Percentiles rank a stretch among this genome's conserved stretches.
Evolutionary conservation across 2,888 invertebrate genomes (phyloP).

Genomic region (Branchipolynoe longqiensis): DNA sequence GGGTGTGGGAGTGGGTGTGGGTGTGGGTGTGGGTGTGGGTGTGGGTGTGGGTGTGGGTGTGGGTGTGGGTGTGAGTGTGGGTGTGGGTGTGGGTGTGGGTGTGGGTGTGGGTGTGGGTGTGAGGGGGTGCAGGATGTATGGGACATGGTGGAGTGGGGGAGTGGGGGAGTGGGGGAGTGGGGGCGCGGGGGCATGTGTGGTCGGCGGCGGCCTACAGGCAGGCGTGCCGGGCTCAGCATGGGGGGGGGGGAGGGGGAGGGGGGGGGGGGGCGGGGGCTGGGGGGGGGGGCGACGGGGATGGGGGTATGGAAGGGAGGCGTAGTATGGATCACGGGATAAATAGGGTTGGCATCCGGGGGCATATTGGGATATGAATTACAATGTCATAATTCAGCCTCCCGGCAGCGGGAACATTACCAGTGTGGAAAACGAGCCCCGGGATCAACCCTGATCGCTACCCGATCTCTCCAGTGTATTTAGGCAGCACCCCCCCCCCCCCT

Average conservation of each 20-base stretch:
- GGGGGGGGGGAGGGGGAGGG: not conserved
- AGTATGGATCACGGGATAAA: not conserved
- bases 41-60: not conserved
- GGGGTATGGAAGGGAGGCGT: not conserved
- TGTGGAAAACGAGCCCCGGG: conserved; percentile 2
- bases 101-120: too few species aligned
- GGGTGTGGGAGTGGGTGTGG: not conserved
- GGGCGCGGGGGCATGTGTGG: not conserved
- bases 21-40: not conserved
- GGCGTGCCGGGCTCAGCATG: too few species aligned
- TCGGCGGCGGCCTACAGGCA: not conserved
- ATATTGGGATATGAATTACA: conserved; percentile 45
- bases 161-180: not conserved
- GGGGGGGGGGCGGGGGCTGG: not conserved
- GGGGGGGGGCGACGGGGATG: not conserved
- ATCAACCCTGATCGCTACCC: conserved; percentile 24
- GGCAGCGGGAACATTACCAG: not conserved
- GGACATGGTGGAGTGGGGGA: not conserved
- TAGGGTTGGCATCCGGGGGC: not conserved
- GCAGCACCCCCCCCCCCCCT: too few species aligned
- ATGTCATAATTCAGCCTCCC: not conserved
- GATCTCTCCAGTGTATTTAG: conserved; percentile 31
- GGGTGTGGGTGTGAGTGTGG: not conserved
- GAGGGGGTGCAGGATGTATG: not conserved
- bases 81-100: too few species aligned